Conservation (phyloP, 1,140 invertebrate genomes). For the Hylyphantes graminicola region DNA sequence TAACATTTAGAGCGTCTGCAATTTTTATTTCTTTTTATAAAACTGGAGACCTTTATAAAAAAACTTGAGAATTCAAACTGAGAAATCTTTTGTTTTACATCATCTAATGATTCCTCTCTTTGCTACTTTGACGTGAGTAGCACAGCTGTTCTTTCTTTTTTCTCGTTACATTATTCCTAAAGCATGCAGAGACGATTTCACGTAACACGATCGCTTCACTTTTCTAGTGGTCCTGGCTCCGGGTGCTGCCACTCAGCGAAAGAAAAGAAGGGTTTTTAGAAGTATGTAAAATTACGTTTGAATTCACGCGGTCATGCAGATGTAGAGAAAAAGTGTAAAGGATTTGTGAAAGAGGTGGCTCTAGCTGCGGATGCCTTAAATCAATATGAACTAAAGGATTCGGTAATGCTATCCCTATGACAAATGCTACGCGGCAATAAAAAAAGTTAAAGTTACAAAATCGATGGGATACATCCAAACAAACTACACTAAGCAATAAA, state of each 20-base stretch:
- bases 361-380: no score
- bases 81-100: neutral
- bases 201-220: slow-evolving; percentile 10
- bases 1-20: no score
- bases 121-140: neutral
- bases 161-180: slow-evolving; percentile 18
- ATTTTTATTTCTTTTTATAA: no score
- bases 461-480: no score
- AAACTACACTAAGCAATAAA: no score
- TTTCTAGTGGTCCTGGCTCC: slow-evolving; percentile 21
- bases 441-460: no score
- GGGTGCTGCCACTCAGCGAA: slow-evolving; percentile 20
- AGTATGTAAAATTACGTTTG: slow-evolving; percentile 8
- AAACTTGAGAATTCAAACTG: no score
- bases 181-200: slow-evolving; percentile 20
- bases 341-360: neutral
- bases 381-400: no score
- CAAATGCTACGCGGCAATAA: no score
- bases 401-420: no score
- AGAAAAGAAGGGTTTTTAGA: neutral
- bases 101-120: slow-evolving; percentile 2
- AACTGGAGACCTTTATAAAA: no score
- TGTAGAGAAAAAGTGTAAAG: slow-evolving; percentile 12
- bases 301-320: slow-evolving; percentile 1
- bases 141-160: slow-evolving; percentile 22